Conservation (phyloP, 2,888 invertebrate genomes). For the Sepiola atlantica region DNA sequence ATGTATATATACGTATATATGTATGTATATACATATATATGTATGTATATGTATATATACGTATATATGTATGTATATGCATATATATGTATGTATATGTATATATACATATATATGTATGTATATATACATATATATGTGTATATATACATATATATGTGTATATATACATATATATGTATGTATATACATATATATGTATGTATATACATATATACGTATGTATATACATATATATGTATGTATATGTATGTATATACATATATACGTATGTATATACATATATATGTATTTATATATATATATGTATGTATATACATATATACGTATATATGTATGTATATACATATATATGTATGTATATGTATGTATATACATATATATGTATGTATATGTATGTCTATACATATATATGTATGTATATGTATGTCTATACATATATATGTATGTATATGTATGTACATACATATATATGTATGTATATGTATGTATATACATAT, state of each 20-base stretch:
- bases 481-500: neutral
- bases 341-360: neutral
- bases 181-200: neutral
- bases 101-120: neutral
- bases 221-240: neutral
- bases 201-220: neutral
- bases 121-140: neutral
- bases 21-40: neutral
- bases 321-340: neutral
- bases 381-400: neutral
- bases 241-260: neutral
- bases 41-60: neutral
- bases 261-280: slow-evolving; percentile 3
- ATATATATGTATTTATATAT: neutral
- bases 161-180: neutral
- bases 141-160: neutral
- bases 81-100: neutral
- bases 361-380: neutral
- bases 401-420: neutral
- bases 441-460: neutral
- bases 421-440: neutral
- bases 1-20: neutral
- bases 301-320: neutral
- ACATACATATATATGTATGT: neutral
- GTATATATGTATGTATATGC: neutral